Percentiles rank a stretch among this genome's conserved stretches.
phyloP scores from a whole-genome alignment of 2,888 invertebrate genomes.

The Callosobruchus maculatus region DNA sequence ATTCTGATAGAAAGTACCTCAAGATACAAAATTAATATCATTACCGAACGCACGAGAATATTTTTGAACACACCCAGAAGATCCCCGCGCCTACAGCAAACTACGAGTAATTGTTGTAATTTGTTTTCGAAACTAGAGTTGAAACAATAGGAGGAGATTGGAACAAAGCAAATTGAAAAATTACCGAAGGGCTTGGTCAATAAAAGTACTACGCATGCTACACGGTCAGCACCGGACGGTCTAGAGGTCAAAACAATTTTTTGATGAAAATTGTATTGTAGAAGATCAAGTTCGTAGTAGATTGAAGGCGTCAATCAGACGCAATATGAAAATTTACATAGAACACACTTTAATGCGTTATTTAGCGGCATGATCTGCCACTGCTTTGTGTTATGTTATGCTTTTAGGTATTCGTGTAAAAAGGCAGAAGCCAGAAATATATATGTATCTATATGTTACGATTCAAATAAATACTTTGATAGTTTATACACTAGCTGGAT shows the following conservation, averaged over 20 bases:
- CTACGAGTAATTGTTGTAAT: not conserved
- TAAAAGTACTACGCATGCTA: not conserved
- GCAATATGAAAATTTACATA: no score
- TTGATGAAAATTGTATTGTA: not conserved
- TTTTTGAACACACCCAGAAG: not conserved
- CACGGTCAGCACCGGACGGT: not conserved
- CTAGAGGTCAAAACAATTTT: not conserved
- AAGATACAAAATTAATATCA: not conserved
- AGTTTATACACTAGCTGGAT: no score
- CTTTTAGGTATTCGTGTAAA: no score
- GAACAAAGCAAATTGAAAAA: not conserved
- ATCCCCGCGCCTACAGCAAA: not conserved
- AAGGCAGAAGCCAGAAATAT: no score
- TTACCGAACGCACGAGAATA: not conserved
- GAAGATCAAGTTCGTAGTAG: not conserved
- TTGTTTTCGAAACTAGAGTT: not conserved
- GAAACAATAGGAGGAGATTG: not conserved
- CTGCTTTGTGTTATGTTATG: no score
- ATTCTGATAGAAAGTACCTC: no score
- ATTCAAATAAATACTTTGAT: no score
- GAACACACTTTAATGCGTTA: no score
- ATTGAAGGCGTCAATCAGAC: not conserved
- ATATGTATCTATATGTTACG: no score
- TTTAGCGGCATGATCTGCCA: no score
- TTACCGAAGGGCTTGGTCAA: not conserved